These are phyloP conservation scores for Betta splendens DNA, from an alignment of 2,797 vertebrate genomes.

Conservation along the genomic window DNA sequence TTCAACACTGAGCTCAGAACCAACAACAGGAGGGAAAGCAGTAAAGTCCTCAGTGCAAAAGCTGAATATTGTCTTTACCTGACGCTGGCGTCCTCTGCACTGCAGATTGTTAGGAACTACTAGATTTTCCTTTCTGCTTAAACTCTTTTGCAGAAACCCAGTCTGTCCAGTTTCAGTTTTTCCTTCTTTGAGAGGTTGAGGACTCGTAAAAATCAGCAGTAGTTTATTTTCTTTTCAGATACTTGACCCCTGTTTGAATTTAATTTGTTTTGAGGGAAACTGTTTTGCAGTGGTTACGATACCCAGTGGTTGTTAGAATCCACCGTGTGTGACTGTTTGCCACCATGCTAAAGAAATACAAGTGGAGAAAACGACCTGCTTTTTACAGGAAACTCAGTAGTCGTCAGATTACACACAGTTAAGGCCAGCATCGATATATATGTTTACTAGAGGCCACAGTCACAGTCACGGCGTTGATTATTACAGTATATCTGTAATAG, in stretches of 20 bases:
- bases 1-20: slow-evolving; percentile 32
- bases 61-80: background rate
- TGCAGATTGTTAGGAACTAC: background rate
- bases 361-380: background rate
- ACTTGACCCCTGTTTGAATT: background rate
- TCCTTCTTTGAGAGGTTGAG: slow-evolving; percentile 4
- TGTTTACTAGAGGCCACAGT: background rate
- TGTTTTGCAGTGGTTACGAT: background rate
- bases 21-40: slow-evolving; percentile 14
- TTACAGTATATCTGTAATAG: background rate
- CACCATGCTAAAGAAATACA: background rate
- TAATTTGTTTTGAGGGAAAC: background rate
- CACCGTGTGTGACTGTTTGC: slow-evolving; percentile 3
- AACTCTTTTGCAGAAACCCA: slow-evolving; percentile 7
- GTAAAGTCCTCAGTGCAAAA: slow-evolving; percentile 30
- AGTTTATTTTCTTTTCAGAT: slow-evolving; percentile 25
- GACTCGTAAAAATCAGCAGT: background rate
- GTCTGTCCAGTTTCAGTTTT: background rate
- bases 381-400: slow-evolving; percentile 11
- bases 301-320: background rate
- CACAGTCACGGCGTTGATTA: background rate
- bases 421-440: background rate
- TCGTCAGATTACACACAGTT: background rate
- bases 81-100: slow-evolving; percentile 1
- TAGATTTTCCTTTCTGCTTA: background rate